Conservation (phyloP, 2,797 vertebrate genomes). For the Phylloscopus collybita region DNA sequence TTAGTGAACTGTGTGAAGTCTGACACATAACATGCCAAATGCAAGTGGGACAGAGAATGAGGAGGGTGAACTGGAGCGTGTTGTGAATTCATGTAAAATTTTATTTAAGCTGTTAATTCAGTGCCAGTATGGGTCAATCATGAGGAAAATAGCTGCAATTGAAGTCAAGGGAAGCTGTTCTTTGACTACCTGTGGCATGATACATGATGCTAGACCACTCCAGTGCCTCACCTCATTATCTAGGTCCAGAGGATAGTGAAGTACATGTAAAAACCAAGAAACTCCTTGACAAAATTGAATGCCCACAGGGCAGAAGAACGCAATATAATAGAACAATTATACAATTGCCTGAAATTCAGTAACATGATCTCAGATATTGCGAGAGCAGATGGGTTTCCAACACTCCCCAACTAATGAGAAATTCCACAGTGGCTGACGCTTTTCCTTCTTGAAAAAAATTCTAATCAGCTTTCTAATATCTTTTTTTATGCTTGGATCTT, state of each 20-base stretch:
- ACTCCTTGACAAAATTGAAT: not conserved
- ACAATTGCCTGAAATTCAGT: not conserved
- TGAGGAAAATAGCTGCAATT: not conserved
- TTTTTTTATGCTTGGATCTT: not conserved
- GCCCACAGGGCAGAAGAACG: not conserved
- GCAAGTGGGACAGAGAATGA: not conserved
- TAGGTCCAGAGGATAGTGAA: not conserved
- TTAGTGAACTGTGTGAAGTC: conserved; percentile 22
- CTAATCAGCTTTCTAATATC: not conserved
- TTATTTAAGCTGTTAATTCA: not conserved
- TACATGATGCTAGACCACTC: not conserved
- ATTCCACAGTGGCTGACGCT: not conserved
- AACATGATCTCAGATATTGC: not conserved
- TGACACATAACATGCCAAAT: conserved; percentile 19
- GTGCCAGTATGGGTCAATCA: not conserved
- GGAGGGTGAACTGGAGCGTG: not conserved
- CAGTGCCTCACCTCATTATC: not conserved
- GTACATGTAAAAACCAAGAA: not conserved
- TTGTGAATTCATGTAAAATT: not conserved
- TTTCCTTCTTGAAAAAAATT: not conserved
- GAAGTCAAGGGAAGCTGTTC: not conserved
- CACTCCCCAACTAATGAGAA: not conserved
- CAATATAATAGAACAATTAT: not conserved
- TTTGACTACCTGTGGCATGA: not conserved
- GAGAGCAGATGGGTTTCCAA: not conserved